Base-by-base conservation (phyloP, 64 coral and sea anemone species). In the Porites australiensis region DNA sequence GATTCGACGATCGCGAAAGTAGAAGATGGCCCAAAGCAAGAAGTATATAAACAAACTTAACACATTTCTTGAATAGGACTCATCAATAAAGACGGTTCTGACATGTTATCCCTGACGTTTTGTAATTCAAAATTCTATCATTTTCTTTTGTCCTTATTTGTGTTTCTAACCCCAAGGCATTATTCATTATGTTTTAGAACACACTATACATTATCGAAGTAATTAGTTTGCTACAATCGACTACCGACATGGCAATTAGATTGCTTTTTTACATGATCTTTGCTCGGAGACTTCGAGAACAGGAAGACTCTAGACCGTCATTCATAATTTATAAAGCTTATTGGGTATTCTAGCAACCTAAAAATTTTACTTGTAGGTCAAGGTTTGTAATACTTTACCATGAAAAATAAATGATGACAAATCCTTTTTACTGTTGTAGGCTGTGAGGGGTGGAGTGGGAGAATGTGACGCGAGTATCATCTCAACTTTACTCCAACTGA, bases 361-460 rank as follows among this genome's bases (percentile, higher is more conserved):
- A 37, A 37, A 37, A 37, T 37, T 37, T 37, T 37, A 37, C 27
- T 37, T 37, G 27, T 37, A 37, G 27, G 54, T 12, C 54, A 12
- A 57, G 7, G 54, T 57, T 57, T 57, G 7, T 2, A 2, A 64
- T 13, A 20, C 0, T 62, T 23, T 44, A 5, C 37, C 57, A 62
- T 82, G 12, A 82, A 82, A 82, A 82, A 82, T 82, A 62, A 5
- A 82, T 82, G 78, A 82, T 62, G 78, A 37, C 16, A 15, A 62
- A 13, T 82, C 21, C 18, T 82, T n/a, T 44, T 62, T 62, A 44
- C 22, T 80, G 11, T 55, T 11, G 10, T 78, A 57, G 50, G 6
- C 22, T 54, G 19, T 16, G 50, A 55, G 49, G 50, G 50, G 62
- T 13, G 0, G 7, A 13, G 58, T 59, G 58, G 51, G 48, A 53